Percentiles rank a stretch among this genome's conserved stretches.
Evolutionary conservation across 2,113 vertebrate genomes (phyloP).

Genomic region (Cynopterus brachyotis): DNA sequence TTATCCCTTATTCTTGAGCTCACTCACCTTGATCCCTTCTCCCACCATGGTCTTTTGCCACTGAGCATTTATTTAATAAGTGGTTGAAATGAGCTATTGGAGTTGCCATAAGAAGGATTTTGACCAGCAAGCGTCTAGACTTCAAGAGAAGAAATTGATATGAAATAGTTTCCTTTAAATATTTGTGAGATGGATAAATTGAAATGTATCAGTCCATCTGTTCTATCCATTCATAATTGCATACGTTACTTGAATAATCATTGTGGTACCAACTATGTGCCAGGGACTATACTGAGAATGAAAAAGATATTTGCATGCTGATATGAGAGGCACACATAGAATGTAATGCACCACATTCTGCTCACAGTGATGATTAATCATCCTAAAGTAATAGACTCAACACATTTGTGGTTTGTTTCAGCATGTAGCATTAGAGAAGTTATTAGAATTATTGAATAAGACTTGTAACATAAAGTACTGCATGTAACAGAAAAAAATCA

Average conservation of each 20-base stretch:
- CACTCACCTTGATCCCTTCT: background rate
- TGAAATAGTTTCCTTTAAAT: conserved; percentile 21
- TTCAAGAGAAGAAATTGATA: background rate
- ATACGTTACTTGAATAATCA: background rate
- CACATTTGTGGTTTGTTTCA: background rate
- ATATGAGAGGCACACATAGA: background rate
- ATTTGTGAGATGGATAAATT: background rate
- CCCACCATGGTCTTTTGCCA: background rate
- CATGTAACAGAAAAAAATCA: conserved; percentile 54
- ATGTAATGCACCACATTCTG: background rate
- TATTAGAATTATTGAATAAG: conserved; percentile 46
- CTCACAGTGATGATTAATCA: background rate
- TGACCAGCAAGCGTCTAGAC: background rate
- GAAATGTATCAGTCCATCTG: background rate
- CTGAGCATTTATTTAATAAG: background rate
- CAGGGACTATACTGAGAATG: background rate
- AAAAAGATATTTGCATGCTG: background rate
- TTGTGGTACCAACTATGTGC: background rate
- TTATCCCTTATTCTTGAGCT: background rate
- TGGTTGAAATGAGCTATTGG: background rate
- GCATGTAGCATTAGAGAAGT: conserved; percentile 1
- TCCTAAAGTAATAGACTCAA: background rate
- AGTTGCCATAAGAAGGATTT: background rate
- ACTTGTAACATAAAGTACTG: conserved; percentile 43
- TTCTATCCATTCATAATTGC: background rate